These are phyloP conservation scores for Zaprionus bogoriensis DNA, from an alignment of 2,888 invertebrate species.

Conservation along the genomic window DNA sequence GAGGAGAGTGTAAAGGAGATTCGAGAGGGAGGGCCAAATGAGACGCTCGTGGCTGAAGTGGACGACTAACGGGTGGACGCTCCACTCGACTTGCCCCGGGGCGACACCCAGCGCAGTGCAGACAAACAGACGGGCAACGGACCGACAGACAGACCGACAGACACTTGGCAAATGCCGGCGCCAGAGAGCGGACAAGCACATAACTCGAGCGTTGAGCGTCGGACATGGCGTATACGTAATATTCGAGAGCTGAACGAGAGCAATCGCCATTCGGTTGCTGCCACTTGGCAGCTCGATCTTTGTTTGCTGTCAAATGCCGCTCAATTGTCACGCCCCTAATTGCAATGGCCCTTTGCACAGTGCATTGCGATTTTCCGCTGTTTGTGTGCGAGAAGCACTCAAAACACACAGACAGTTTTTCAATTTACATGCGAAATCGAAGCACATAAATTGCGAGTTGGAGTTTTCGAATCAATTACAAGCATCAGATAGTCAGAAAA, in stretches of 20 bases:
- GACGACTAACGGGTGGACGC: slow-evolving; percentile 27
- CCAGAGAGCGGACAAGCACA: slow-evolving; percentile 35
- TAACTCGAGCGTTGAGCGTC: slow-evolving; percentile 7
- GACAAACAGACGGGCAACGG: too few species aligned
- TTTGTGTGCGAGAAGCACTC: too few species aligned
- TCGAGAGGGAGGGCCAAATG: background rate
- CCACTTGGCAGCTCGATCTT: slow-evolving; percentile 24
- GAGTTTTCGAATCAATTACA: background rate
- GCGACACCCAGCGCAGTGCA: slow-evolving; percentile 43
- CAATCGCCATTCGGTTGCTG: slow-evolving; percentile 1
- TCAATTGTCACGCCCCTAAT: slow-evolving; percentile 37
- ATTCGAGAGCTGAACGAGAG: slow-evolving; percentile 9
- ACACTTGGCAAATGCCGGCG: slow-evolving; percentile 60
- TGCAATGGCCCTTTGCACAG: slow-evolving; percentile 13
- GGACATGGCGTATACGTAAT: slow-evolving; percentile 49
- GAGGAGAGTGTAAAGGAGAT: background rate
- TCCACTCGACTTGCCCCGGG: slow-evolving; percentile 30
- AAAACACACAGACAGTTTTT: background rate
- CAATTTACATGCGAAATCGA: background rate
- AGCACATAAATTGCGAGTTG: background rate
- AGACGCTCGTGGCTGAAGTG: slow-evolving; percentile 28
- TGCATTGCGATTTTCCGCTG: background rate
- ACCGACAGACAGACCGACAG: too few species aligned
- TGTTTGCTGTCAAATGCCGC: slow-evolving; percentile 13
- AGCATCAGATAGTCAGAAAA: background rate